These are phyloP conservation scores for Diorhabda elongata DNA, from an alignment of 1,140 invertebrate species.

Conservation along the genomic window DNA sequence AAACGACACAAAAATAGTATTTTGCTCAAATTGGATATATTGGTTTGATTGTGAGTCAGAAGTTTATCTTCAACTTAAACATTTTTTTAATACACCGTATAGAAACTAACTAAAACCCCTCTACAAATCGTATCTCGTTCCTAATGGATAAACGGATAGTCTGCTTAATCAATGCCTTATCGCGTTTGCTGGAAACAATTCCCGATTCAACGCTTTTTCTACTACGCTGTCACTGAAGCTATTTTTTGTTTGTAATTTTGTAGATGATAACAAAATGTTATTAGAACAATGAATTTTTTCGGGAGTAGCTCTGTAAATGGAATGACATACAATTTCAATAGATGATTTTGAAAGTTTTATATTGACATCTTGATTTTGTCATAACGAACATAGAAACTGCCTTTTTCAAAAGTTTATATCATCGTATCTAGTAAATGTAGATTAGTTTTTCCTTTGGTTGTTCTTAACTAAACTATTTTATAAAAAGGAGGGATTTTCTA, in stretches of 20 bases:
- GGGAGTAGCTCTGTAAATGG: too few relatives aligned
- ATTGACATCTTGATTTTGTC: too few relatives aligned
- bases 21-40: background rate
- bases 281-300: too few relatives aligned
- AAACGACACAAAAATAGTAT: background rate
- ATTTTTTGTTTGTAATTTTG: background rate
- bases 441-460: too few relatives aligned
- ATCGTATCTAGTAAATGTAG: too few relatives aligned
- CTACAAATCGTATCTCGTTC: background rate
- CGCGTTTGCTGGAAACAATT: background rate
- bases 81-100: background rate
- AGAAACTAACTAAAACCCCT: background rate
- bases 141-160: background rate
- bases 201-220: background rate
- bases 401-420: too few relatives aligned
- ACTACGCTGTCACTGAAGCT: background rate
- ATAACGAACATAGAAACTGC: too few relatives aligned
- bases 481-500: too few relatives aligned
- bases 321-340: too few relatives aligned
- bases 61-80: background rate
- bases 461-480: too few relatives aligned
- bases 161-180: constrained; percentile 11
- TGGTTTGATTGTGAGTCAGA: background rate
- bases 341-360: too few relatives aligned
- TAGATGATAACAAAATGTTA: background rate